phyloP scores from a whole-genome alignment of 2,797 vertebrate species.

The Myoxocephalus aenaeus region DNA sequence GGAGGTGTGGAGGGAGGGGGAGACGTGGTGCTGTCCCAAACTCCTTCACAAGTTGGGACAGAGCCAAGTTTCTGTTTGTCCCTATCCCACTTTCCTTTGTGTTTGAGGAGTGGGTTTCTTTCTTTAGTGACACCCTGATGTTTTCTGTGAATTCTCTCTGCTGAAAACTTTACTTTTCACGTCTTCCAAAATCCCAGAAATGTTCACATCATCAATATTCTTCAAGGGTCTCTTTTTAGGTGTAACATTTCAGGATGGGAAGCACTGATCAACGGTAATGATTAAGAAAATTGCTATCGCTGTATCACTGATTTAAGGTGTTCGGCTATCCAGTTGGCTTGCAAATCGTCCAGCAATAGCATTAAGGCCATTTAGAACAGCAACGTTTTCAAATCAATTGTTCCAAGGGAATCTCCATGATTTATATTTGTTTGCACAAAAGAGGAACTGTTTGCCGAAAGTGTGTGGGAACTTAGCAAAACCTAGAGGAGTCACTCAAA shows the following conservation, averaged over 20 bases:
- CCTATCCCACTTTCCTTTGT: constrained; percentile 59
- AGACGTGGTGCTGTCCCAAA: constrained; percentile 66
- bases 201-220: not conserved
- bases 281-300: too few species aligned
- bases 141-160: not conserved
- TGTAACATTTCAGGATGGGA: not conserved
- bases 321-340: not conserved
- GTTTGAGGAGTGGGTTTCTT: constrained; percentile 50
- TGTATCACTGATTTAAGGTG: not conserved
- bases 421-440: too few species aligned
- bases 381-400: not conserved
- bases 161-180: too few species aligned
- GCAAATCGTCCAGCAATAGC: not conserved
- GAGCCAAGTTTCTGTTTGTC: constrained; percentile 69
- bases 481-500: too few species aligned
- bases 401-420: not conserved
- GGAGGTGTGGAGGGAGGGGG: constrained; percentile 3
- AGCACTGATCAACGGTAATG: too few species aligned
- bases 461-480: too few species aligned
- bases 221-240: not conserved
- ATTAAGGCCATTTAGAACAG: not conserved
- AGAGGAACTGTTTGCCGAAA: too few species aligned
- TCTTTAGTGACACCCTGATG: not conserved
- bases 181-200: too few species aligned
- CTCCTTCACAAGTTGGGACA: constrained; percentile 77